Evolutionary conservation across 2,888 invertebrate species (phyloP), one percentile per base, ranked within the genome.

Genomic region (Neria commutata): DNA sequence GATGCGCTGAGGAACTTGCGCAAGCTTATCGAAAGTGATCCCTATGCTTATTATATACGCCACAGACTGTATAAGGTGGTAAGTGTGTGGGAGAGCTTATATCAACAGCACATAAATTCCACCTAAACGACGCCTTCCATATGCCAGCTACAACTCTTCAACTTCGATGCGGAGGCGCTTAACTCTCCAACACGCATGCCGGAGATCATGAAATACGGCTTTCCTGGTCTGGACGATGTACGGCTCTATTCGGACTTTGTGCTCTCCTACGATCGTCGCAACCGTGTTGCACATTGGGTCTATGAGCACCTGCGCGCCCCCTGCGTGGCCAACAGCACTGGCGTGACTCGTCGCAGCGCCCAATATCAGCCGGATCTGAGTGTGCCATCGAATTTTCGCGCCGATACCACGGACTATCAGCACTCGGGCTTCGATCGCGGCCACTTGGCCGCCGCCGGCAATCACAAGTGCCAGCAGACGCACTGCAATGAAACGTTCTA

Each of bases 391-490:
- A 92, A 86, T 71, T 94, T 93, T 76, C 88, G 92, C 65, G 88
- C 95, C 0, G 85, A 87, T 10, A 92, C 93, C 76, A 82, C 83
- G 21, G 96, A 97, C 81, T 96, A 94, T 77, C 90, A 89, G 78
- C 85, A 88, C 1, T 95, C 95, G 59, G 97, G 97, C 0, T 98
- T 91, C 76, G 96, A 97, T 80, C 85, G 97, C 46, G 98, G 98
- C 0, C 98, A 98, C 82, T 84, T 98, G 81, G 98, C 98, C 0
- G 96, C 98, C 0, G 98, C 98, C 0, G 97, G 94, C 0, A 98
- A 98, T 83, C 97, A 98, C 79, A 87, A 90, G 54, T 70, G 84
- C 1, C 78, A 84, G 53, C 95, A 96, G 78, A 85, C 85, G 56
- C 88, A 92, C 73, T 87, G 94, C 46, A 89, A 94, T 50, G 91